Evolutionary conservation across 2,888 invertebrate species (phyloP), one percentile per base, ranked within the genome.

Genomic region (Neuroscelio doddi): DNA sequence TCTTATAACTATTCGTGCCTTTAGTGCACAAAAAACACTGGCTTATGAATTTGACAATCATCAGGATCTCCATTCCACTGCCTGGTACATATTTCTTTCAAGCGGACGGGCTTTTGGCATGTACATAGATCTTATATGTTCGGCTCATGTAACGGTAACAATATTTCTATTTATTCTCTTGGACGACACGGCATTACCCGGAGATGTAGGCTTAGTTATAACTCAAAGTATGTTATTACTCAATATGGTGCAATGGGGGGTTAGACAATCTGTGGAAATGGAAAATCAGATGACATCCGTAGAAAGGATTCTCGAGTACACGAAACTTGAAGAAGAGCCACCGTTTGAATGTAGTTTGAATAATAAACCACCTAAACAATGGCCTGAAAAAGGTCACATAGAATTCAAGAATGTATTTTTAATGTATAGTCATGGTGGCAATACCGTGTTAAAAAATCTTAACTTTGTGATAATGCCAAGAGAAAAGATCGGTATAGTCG

Each of bases 1-100:
- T 0, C 83, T 95, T 14, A 89, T 92, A 0, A 94, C 94, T 0
- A 92, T 96, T 38, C 86, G 96, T 53, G 92, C 94, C 0, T 93
- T 91, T 74, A 32, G 50, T 1, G 91, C 91, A 0, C 90, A 94
- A 80, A 76, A 86, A 1, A 88, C 90, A 3, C 87, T 95, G 44
- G 85, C 86, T 1, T 80, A 85, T 9, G 89, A 90, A 73, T 86
- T 87, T 57, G 87, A 87, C 61, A 85, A 84, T 63, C 86, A 86
- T 64, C 90, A 90, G 73, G 90, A 91, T 80, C 79, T 88, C 27
- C 90, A 91, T 78, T 88, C 90, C 32, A 88, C 90, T 17, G 89
- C 90, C 1, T 90, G 90, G 89, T 91, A 88, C 72, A 88, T 90
- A 81, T 91, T 88, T 77, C 88, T 90, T 55, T 86, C 88, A 0